phyloP scores from a whole-genome alignment of 2,797 vertebrate genomes.

The Rhabdophis nuchalis region DNA sequence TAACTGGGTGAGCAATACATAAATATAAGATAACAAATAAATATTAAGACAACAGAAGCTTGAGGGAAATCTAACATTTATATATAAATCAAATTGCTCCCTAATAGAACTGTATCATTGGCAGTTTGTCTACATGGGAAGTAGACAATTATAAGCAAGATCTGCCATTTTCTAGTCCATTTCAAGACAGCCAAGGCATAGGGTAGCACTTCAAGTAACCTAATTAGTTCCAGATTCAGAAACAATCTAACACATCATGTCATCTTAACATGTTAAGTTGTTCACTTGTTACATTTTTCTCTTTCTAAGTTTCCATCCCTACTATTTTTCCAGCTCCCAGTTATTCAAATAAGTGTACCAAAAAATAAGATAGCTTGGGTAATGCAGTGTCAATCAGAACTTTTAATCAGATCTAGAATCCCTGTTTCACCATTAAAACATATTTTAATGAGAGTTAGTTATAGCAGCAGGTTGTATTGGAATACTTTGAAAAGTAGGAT shows the following conservation, averaged over 20 bases:
- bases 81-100: neutral
- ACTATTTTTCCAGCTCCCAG: neutral
- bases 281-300: neutral
- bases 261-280: neutral
- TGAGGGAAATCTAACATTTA: neutral
- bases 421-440: neutral
- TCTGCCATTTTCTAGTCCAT: neutral
- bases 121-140: neutral
- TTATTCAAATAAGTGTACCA: neutral
- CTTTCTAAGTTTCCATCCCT: neutral
- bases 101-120: neutral
- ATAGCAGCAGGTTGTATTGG: neutral
- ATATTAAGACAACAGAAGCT: neutral
- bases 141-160: neutral
- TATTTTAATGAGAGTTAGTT: neutral
- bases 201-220: neutral
- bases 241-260: neutral
- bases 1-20: neutral
- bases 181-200: neutral
- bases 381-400: neutral
- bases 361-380: neutral
- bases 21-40: neutral
- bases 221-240: neutral
- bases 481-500: neutral
- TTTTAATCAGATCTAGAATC: neutral